Conservation (phyloP, 1,140 invertebrate species). For the Aphaenogaster floridana region DNA sequence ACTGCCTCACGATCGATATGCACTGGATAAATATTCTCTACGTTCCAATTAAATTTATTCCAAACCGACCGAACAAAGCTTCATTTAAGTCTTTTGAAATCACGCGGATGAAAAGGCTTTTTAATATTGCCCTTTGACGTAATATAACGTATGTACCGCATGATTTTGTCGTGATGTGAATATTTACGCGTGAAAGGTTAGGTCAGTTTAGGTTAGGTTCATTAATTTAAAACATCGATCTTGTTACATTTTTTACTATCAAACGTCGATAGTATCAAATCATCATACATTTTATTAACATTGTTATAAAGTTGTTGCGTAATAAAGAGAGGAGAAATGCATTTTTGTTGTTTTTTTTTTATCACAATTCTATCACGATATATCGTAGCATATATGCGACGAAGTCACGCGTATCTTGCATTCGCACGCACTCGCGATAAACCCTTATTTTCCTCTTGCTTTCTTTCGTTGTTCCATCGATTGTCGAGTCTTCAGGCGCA, state of each 20-base stretch:
- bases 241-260: neutral
- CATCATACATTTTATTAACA: neutral
- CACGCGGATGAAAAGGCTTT: neutral
- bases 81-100: neutral
- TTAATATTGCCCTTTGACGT: neutral
- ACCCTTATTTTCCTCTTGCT: neutral
- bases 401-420: neutral
- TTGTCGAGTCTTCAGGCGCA: neutral
- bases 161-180: neutral
- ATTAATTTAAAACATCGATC: neutral
- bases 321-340: neutral
- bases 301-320: neutral
- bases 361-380: neutral
- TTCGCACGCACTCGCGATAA: neutral
- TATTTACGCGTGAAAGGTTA: neutral
- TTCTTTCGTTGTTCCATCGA: neutral
- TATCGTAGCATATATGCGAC: neutral
- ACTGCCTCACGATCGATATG: neutral
- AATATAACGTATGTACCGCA: neutral
- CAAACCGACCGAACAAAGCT: neutral
- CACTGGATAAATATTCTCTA: constrained; percentile 9
- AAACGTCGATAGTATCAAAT: neutral
- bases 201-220: neutral
- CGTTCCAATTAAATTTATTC: neutral
- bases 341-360: neutral